Evolutionary conservation across 2,888 invertebrate species (phyloP).

Genomic region (Leptinotarsa rubiginosa): DNA sequence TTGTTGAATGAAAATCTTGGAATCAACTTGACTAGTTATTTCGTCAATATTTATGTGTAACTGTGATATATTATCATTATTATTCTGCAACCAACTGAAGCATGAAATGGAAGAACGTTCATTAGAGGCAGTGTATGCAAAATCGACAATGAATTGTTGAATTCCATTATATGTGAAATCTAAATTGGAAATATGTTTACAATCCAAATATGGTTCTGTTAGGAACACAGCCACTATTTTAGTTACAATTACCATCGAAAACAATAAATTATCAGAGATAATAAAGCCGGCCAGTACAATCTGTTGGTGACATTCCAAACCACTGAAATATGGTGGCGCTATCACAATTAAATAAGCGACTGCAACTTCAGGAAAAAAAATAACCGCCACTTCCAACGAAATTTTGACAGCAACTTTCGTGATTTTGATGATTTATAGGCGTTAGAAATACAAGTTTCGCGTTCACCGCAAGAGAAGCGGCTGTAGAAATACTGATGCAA

Average conservation of each 20-base stretch:
- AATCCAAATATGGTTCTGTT: neutral
- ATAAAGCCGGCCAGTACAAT: conserved; percentile 34
- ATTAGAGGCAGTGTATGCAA: neutral
- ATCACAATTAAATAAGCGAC: conserved; percentile 31
- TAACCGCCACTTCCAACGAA: conserved; percentile 22
- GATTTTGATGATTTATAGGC: conserved; percentile 25
- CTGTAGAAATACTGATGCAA: neutral
- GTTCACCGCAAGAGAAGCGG: neutral
- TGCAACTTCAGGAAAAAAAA: conserved; percentile 11
- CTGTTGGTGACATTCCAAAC: conserved; percentile 33
- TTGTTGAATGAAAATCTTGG: no score
- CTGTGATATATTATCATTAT: no score
- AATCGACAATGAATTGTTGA: neutral
- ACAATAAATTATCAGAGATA: conserved; percentile 30
- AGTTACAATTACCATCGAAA: conserved; percentile 10
- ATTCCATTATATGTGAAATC: neutral
- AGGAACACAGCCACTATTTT: neutral
- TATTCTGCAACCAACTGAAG: no score
- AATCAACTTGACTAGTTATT: no score
- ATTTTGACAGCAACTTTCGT: conserved; percentile 33
- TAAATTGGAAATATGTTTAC: neutral
- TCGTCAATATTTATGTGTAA: no score
- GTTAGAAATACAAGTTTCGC: neutral
- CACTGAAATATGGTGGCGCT: conserved; percentile 34
- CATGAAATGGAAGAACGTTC: no score